Conservation (phyloP, 2,113 vertebrate genomes). For the Cariama cristata region DNA sequence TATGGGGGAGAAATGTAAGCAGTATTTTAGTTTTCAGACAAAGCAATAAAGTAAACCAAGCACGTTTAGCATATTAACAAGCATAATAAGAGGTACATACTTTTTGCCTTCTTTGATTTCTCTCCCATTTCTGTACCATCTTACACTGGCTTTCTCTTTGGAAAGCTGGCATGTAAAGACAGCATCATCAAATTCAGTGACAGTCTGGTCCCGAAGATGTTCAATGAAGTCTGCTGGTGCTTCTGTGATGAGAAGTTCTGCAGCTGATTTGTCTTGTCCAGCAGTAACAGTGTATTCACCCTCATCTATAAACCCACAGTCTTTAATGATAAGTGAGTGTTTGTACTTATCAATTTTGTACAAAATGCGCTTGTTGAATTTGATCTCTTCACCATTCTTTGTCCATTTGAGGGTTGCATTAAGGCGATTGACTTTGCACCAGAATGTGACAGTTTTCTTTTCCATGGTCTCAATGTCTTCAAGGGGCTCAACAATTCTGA, state of each 20-base stretch:
- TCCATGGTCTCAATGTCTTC: slow-evolving; percentile 96
- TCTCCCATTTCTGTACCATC: slow-evolving; percentile 94
- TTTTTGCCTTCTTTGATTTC: slow-evolving; percentile 94
- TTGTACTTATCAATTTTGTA: slow-evolving; percentile 92
- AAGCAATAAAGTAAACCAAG: not conserved
- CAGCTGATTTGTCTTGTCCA: slow-evolving; percentile 89
- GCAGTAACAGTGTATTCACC: slow-evolving; percentile 91
- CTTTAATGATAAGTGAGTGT: slow-evolving; percentile 92
- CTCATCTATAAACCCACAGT: slow-evolving; percentile 92
- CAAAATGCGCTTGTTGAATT: slow-evolving; percentile 86
- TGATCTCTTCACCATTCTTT: slow-evolving; percentile 91
- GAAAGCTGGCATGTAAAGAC: slow-evolving; percentile 92
- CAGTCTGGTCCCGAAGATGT: slow-evolving; percentile 91
- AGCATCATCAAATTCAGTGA: slow-evolving; percentile 96
- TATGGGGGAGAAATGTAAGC: not conserved
- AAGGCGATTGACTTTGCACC: slow-evolving; percentile 95
- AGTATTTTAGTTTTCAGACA: slow-evolving; percentile 15
- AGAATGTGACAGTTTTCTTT: slow-evolving; percentile 92
- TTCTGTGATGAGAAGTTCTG: slow-evolving; percentile 94
- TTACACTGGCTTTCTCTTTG: slow-evolving; percentile 91
- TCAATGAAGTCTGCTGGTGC: slow-evolving; percentile 93
- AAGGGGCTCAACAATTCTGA: slow-evolving; percentile 89
- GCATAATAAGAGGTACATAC: slow-evolving; percentile 70
- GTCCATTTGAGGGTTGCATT: slow-evolving; percentile 92
- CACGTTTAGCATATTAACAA: not conserved